Evolutionary conservation across 2,888 invertebrate genomes (phyloP).

Genomic region (Heliconius cydno): DNA sequence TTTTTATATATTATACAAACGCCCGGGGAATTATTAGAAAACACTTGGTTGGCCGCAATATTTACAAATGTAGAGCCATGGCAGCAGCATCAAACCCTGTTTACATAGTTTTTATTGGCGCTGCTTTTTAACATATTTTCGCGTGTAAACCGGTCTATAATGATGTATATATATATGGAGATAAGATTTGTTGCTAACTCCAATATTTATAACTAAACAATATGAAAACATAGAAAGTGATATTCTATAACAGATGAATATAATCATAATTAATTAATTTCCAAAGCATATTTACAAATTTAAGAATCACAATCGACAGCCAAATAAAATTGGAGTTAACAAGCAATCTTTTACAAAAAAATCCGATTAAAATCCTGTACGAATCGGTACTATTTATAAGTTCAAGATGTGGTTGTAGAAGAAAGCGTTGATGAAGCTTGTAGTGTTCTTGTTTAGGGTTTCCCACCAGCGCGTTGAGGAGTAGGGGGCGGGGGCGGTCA

Average conservation of each 20-base stretch:
- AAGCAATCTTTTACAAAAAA: conserved; percentile 8
- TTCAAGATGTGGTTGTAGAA: neutral
- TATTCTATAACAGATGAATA: neutral
- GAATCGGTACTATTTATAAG: neutral
- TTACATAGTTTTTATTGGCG: conserved; percentile 4
- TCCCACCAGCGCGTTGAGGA: conserved; percentile 17
- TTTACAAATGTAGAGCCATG: conserved; percentile 38
- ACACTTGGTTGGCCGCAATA: conserved; percentile 45
- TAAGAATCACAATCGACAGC: neutral
- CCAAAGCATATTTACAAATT: conserved; percentile 3
- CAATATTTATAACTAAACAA: neutral
- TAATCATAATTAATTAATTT: neutral
- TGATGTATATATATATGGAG: too few relatives aligned
- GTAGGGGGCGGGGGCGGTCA: conserved; percentile 47
- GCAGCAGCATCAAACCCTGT: conserved; percentile 25
- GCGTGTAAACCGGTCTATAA: conserved; percentile 16
- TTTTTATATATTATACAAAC: conserved; percentile 12
- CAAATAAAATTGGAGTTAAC: conserved; percentile 7
- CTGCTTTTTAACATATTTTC: neutral
- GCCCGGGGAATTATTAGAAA: conserved; percentile 23
- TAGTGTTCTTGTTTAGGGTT: neutral
- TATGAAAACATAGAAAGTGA: neutral
- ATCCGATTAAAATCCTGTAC: neutral
- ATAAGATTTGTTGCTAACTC: conserved; percentile 12
- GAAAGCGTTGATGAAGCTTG: conserved; percentile 21